Conservation (phyloP, 2,113 vertebrate genomes). For the Lophius piscatorius region DNA sequence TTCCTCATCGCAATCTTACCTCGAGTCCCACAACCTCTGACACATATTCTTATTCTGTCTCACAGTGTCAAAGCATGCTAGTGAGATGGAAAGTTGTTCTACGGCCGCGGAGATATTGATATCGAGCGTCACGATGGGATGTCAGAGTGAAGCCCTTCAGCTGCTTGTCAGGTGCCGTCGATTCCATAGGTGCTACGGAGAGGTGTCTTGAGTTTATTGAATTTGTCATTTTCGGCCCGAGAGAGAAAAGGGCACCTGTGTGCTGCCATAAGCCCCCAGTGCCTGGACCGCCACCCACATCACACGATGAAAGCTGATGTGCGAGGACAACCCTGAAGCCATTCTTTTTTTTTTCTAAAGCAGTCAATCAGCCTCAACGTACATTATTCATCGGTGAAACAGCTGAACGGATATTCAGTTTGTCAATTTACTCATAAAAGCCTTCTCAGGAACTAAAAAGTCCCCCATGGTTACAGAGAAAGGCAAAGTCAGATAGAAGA, state of each 20-base stretch:
- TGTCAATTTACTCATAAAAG: constrained; percentile 68
- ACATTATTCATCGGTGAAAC: constrained; percentile 70
- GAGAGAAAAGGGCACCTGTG: constrained; percentile 80
- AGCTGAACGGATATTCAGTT: constrained; percentile 65
- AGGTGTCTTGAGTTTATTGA: constrained; percentile 79
- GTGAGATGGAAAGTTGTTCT: constrained; percentile 63
- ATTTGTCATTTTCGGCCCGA: constrained; percentile 79
- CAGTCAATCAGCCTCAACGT: constrained; percentile 39
- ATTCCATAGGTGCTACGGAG: constrained; percentile 64
- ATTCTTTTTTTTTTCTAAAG: constrained; percentile 48
- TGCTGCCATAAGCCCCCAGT: constrained; percentile 52
- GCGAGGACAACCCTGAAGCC: constrained; percentile 62
- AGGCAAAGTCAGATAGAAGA: constrained; percentile 43
- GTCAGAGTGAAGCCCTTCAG: constrained; percentile 75
- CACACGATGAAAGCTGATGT: constrained; percentile 73
- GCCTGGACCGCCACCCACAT: constrained; percentile 57
- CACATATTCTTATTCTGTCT: constrained; percentile 73
- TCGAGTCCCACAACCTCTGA: constrained; percentile 75
- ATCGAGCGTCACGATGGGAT: constrained; percentile 53
- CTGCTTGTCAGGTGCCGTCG: constrained; percentile 76
- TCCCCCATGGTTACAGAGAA: constrained; percentile 55
- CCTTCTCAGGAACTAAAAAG: constrained; percentile 37
- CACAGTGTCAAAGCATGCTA: constrained; percentile 67
- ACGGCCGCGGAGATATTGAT: constrained; percentile 60
- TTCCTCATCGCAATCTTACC: constrained; percentile 87